Evolutionary conservation across 2,113 vertebrate species (phyloP).

Genomic region (Thinocorus orbignyianus): DNA sequence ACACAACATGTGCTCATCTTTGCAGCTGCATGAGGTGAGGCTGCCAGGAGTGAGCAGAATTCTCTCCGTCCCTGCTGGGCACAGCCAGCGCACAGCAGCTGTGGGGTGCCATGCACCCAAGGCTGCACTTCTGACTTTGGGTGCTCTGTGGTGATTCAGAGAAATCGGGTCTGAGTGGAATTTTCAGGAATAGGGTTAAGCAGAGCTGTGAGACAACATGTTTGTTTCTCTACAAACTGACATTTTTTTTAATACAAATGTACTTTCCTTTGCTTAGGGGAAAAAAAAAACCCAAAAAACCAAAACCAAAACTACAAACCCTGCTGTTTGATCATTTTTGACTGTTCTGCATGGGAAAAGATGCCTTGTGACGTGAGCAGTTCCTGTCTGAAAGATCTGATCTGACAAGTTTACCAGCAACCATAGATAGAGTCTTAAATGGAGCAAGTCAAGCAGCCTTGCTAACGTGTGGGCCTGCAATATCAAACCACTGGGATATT

Average conservation of each 20-base stretch:
- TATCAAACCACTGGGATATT: neutral
- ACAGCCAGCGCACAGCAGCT: fast-evolving
- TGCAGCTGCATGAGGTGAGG: fast-evolving
- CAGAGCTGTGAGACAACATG: neutral
- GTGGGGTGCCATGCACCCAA: fast-evolving
- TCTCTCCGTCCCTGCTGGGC: fast-evolving
- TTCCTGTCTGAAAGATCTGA: fast-evolving
- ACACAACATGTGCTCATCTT: fast-evolving
- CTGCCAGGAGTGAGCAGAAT: neutral
- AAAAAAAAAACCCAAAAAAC: neutral
- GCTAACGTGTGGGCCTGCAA: fast-evolving
- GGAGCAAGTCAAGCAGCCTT: neutral
- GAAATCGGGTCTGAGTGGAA: neutral
- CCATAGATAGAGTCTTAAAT: neutral
- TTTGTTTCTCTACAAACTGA: neutral
- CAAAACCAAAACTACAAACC: no score
- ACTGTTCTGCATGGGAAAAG: neutral
- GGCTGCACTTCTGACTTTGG: neutral
- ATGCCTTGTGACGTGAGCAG: fast-evolving
- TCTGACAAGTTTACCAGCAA: neutral
- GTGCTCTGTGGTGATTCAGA: fast-evolving
- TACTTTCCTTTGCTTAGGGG: neutral
- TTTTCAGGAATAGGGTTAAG: neutral
- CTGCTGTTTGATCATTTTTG: neutral
- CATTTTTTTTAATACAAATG: neutral